A percentile compares a stretch with the other conserved stretches of the same genome.
Conservation (phyloP, 2,888 invertebrate genomes). For the Pyrocoelia pectoralis region DNA sequence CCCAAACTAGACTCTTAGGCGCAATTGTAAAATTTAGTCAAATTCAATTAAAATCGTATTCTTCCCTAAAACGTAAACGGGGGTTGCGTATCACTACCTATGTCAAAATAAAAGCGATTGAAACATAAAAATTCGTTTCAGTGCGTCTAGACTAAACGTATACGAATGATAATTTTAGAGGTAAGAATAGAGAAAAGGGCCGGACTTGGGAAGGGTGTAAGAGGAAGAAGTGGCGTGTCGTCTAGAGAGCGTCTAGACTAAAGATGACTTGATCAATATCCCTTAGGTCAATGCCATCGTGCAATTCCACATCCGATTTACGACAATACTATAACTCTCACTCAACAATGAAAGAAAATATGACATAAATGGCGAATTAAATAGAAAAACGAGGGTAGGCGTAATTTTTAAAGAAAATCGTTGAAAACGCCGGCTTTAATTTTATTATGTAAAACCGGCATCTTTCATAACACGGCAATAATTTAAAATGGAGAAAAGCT, state of each 20-base stretch:
- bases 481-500: neutral
- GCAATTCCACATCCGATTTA: slow-evolving; percentile 17
- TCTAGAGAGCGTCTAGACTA: slow-evolving; percentile 44
- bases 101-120: too few relatives aligned
- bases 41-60: too few relatives aligned
- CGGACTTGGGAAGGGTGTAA: slow-evolving; percentile 22
- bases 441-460: neutral
- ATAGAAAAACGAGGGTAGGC: neutral
- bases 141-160: too few relatives aligned
- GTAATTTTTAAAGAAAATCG: neutral
- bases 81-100: too few relatives aligned
- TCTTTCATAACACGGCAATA: too few relatives aligned
- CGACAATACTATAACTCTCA: neutral
- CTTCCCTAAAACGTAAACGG: too few relatives aligned
- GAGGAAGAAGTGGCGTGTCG: slow-evolving; percentile 39
- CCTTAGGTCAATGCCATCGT: slow-evolving; percentile 42
- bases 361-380: too few relatives aligned
- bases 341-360: neutral
- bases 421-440: neutral
- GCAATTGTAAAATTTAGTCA: too few relatives aligned
- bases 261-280: slow-evolving; percentile 44
- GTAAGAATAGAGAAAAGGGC: slow-evolving; percentile 30
- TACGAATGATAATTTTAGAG: too few relatives aligned
- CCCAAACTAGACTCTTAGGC: too few relatives aligned
- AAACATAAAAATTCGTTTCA: too few relatives aligned